Evolutionary conservation across 2,888 invertebrate genomes (phyloP).

Genomic region (Caenorhabditis drosophilae): DNA sequence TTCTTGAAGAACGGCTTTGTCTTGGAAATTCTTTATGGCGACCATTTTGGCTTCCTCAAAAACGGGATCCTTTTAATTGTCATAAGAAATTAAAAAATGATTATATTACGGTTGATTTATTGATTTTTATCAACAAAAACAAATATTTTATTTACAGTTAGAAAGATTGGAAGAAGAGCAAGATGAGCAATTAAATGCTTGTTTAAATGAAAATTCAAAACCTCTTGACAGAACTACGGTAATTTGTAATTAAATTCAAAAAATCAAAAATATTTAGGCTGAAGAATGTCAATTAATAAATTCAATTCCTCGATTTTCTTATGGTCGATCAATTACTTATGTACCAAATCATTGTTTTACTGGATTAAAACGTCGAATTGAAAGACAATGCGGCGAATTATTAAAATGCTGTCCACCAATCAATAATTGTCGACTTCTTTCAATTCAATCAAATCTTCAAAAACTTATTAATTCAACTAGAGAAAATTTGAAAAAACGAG

Average conservation of each 20-base stretch:
- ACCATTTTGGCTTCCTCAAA: constrained; percentile 52
- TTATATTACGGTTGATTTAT: constrained; percentile 40
- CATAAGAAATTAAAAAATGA: constrained; percentile 55
- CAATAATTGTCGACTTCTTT: constrained; percentile 31
- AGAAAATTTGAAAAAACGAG: constrained; percentile 40
- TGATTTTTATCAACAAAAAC: background rate
- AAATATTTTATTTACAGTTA: constrained; percentile 32
- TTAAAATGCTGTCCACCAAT: constrained; percentile 49
- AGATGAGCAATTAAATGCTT: constrained; percentile 43
- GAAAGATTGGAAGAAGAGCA: constrained; percentile 48
- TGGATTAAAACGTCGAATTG: constrained; percentile 47
- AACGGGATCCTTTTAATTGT: constrained; percentile 44
- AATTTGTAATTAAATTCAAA: background rate
- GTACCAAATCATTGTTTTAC: constrained; percentile 58
- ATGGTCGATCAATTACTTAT: constrained; percentile 48
- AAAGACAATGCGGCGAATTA: constrained; percentile 49
- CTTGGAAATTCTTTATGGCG: constrained; percentile 47
- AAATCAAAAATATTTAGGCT: constrained; percentile 12
- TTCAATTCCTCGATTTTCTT: constrained; percentile 39
- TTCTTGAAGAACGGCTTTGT: constrained; percentile 52
- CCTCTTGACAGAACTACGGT: constrained; percentile 34
- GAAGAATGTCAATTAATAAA: constrained; percentile 20
- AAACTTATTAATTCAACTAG: constrained; percentile 35
- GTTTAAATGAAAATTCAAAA: constrained; percentile 45
- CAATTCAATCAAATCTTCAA: constrained; percentile 36